Percentiles rank a stretch among this genome's conserved stretches.
phyloP scores from a whole-genome alignment of 30 jellyfish, hydroid and myxozoan genomes.

The Aurelia aurita complex sp. Pacific region DNA sequence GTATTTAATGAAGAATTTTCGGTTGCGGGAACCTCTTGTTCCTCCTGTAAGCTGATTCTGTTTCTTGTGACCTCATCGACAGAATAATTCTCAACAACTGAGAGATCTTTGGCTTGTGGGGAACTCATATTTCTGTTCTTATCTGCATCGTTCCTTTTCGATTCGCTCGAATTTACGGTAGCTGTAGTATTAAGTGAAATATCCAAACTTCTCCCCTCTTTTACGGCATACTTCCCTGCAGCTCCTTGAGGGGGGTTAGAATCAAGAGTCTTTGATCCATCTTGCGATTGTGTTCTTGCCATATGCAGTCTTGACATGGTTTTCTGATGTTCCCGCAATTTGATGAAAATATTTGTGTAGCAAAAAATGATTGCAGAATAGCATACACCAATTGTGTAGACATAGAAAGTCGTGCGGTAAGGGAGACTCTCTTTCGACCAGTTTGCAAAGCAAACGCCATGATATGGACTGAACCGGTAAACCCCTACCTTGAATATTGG shows the following conservation, averaged over 20 bases:
- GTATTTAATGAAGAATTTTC: not conserved
- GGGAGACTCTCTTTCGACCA: conserved; percentile 50
- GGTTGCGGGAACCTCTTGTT: too few species aligned
- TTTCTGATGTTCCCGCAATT: conserved; percentile 51
- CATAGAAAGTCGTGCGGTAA: conserved; percentile 66
- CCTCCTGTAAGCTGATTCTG: not conserved
- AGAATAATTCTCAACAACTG: not conserved
- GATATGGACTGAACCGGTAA: conserved; percentile 74
- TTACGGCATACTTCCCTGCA: not conserved
- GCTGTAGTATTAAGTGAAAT: not conserved
- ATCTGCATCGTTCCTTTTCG: not conserved
- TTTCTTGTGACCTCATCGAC: not conserved
- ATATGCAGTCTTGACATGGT: conserved; percentile 19
- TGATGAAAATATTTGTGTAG: conserved; percentile 37
- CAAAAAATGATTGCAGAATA: conserved; percentile 48
- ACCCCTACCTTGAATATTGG: conserved; percentile 73
- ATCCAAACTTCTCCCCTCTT: not conserved
- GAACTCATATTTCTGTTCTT: not conserved
- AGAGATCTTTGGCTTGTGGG: not conserved
- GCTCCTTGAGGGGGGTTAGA: not conserved
- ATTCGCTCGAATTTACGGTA: not conserved
- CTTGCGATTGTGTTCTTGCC: not conserved
- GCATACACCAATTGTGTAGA: conserved; percentile 62
- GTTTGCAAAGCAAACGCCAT: conserved; percentile 84
- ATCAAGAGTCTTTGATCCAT: not conserved